Conservation (phyloP, 2,797 vertebrate species). For the Sebastes kiyomatsui region DNA sequence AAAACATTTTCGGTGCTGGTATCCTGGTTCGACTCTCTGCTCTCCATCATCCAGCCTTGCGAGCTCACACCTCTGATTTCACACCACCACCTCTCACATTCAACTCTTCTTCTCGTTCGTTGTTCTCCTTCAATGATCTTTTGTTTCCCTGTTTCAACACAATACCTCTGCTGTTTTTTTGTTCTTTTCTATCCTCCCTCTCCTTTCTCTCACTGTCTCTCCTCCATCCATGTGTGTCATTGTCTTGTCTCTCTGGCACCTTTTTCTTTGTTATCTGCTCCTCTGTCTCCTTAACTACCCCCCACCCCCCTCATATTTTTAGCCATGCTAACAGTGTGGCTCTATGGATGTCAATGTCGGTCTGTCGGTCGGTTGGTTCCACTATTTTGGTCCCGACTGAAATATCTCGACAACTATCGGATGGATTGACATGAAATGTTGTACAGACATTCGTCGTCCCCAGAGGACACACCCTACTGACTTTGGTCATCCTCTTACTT, state of each 20-base stretch:
- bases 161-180: neutral
- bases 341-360: neutral
- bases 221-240: neutral
- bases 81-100: constrained; percentile 26
- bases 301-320: neutral
- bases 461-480: neutral
- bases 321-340: neutral
- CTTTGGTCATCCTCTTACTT: neutral
- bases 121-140: neutral
- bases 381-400: neutral
- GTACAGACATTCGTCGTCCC: no score
- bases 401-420: neutral
- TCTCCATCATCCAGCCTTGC: constrained; percentile 3
- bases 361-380: neutral
- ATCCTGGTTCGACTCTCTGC: neutral
- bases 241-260: constrained; percentile 1
- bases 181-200: neutral
- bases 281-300: neutral
- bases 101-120: neutral
- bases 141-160: neutral
- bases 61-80: constrained; percentile 32
- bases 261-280: neutral
- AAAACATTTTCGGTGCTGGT: neutral
- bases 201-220: neutral
- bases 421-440: no score